Evolutionary conservation across 2,888 invertebrate genomes (phyloP).

Genomic region (Plutella xylostella): DNA sequence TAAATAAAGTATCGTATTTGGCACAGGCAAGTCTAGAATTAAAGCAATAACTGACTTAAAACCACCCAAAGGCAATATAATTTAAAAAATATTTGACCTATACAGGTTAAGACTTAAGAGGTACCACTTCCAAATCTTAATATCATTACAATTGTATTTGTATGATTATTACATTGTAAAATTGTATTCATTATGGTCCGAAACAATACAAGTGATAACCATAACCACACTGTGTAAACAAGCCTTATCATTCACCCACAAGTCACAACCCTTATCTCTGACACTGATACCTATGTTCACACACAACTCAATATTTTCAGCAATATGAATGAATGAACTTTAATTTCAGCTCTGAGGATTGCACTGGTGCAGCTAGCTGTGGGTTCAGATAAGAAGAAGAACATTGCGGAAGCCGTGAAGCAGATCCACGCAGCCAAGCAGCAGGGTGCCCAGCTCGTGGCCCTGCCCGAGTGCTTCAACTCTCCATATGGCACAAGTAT

Average conservation of each 20-base stretch:
- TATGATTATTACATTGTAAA: not conserved
- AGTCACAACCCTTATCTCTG: not conserved
- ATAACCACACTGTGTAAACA: not conserved
- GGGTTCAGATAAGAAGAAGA: slow-evolving; percentile 78
- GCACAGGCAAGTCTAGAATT: not conserved
- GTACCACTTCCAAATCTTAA: not conserved
- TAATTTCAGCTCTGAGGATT: slow-evolving; percentile 71
- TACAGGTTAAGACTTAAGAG: no score
- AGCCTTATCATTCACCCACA: not conserved
- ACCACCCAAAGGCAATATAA: not conserved
- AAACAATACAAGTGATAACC: no score
- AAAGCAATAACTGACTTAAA: not conserved
- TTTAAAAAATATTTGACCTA: not conserved
- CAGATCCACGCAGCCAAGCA: slow-evolving; percentile 79
- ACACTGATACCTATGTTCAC: not conserved
- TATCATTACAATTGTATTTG: not conserved
- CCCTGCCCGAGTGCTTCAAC: slow-evolving; percentile 91
- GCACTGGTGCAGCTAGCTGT: slow-evolving; percentile 89
- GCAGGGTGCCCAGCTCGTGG: slow-evolving; percentile 72
- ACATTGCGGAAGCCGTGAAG: slow-evolving; percentile 78
- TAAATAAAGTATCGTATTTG: slow-evolving; percentile 12
- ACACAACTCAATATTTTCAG: no score
- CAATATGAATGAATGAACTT: not conserved
- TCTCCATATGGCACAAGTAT: slow-evolving; percentile 90
- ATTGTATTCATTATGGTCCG: not conserved